Percentiles rank a stretch among this genome's conserved stretches.
Conservation (phyloP, 2,888 invertebrate genomes). For the Phania funesta region DNA sequence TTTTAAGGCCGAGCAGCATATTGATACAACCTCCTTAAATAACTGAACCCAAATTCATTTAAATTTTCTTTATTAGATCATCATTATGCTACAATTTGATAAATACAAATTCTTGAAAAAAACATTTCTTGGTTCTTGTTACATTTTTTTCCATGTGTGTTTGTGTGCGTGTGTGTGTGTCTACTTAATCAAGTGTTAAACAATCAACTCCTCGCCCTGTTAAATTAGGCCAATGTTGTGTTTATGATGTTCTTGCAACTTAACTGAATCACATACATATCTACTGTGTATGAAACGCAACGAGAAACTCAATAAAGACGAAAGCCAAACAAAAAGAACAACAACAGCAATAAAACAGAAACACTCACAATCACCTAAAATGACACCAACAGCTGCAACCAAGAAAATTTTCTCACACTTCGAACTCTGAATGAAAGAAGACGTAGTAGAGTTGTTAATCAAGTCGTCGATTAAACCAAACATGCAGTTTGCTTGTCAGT, state of each 20-base stretch:
- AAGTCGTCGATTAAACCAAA: slow-evolving; percentile 63
- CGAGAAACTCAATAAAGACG: slow-evolving; percentile 41
- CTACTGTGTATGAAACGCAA: slow-evolving; percentile 35
- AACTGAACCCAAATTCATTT: slow-evolving; percentile 7
- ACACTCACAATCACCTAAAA: slow-evolving; percentile 52
- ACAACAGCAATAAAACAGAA: slow-evolving; percentile 68
- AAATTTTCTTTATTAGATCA: not conserved
- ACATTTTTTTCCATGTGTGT: slow-evolving; percentile 8
- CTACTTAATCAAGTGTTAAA: slow-evolving; percentile 67
- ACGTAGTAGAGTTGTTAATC: slow-evolving; percentile 63
- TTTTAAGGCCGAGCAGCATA: not conserved
- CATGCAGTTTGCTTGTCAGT: slow-evolving; percentile 21
- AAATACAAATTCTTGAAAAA: not conserved
- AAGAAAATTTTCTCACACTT: slow-evolving; percentile 79
- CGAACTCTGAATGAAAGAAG: slow-evolving; percentile 52
- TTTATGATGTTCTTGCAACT: slow-evolving; percentile 63
- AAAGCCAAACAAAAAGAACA: slow-evolving; percentile 37
- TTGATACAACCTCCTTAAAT: not conserved
- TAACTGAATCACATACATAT: slow-evolving; percentile 66
- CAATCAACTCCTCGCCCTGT: slow-evolving; percentile 64
- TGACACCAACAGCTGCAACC: slow-evolving; percentile 78
- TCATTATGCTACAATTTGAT: slow-evolving; percentile 10
- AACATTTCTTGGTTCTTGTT: not conserved
- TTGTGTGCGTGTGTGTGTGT: not conserved
- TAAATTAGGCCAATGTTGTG: slow-evolving; percentile 54